Base-by-base conservation (phyloP, 2,888 invertebrate species). In the Brachyptera risi region DNA sequence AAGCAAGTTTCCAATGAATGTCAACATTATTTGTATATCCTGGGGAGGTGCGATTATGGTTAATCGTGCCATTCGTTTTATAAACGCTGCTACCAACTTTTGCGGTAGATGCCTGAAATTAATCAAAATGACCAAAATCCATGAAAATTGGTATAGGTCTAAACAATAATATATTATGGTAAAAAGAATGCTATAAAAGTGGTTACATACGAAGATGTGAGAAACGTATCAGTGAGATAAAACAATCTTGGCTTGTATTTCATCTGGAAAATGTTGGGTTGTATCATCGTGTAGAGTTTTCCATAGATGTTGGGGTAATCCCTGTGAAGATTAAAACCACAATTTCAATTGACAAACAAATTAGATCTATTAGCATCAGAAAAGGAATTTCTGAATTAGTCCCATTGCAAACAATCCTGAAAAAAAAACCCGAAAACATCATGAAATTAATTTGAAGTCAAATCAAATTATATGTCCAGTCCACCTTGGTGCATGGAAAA, bases 281-380 rank as follows among this genome's bases (percentile, higher is more conserved):
- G 89, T 71, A 96, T 90, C 86, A 98, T 87, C 19, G 89, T 88
- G 78, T 98, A 98, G n/a, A 98, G 80, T 70, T 96, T 94, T 68
- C 85, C 86, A 77, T 93, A 98, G 73, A 98, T 92, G 73, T 94
- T 90, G 0, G 97, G 96, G 77, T 96, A 96, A 70, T 96, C 90
- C 64, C 83, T 82, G 72, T n/a, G 75, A 73, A 61, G 64, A 60
- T 63, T 40, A 51, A 47, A 54, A n/a, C n/a, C n/a, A n/a, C n/a
- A n/a, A n/a, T n/a, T n/a, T n/a, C n/a, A n/a, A n/a, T n/a, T n/a
- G n/a, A n/a, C n/a, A n/a, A n/a, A n/a, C n/a, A n/a, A n/a, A n/a
- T n/a, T n/a, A n/a, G n/a, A n/a, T n/a, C n/a, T n/a, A n/a, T n/a
- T n/a, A n/a, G n/a, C n/a, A n/a, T n/a, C n/a, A n/a, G n/a, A n/a